These are phyloP conservation scores for Rhabdomys dilectus DNA, from an alignment of 2,113 vertebrate species.

Conservation along the genomic window DNA sequence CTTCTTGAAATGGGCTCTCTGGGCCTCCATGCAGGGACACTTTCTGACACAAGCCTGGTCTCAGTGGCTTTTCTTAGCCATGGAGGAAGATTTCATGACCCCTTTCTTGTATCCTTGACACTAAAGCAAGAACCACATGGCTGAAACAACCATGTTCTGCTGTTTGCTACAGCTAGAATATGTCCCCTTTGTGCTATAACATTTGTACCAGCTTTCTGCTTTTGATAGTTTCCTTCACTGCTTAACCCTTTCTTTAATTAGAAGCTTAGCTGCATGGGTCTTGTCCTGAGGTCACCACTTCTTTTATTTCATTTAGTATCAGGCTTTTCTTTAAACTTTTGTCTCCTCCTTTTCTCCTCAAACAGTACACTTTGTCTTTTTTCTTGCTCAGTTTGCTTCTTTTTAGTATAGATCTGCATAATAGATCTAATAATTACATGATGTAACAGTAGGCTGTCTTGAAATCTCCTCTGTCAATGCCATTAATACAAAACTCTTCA, in stretches of 20 bases:
- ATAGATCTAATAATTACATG: background rate
- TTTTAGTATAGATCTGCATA: background rate
- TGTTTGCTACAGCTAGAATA: background rate
- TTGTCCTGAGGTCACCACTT: background rate
- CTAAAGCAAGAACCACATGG: background rate
- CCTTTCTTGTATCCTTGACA: background rate
- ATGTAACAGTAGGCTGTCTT: background rate
- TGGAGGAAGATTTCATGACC: background rate
- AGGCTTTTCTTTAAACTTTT: background rate
- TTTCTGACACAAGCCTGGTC: background rate
- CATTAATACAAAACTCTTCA: background rate
- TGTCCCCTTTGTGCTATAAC: background rate
- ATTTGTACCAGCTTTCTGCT: background rate
- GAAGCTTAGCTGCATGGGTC: background rate
- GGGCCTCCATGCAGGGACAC: background rate
- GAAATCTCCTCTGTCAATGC: background rate
- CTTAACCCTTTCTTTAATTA: background rate
- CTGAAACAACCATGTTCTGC: background rate
- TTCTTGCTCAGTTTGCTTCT: background rate
- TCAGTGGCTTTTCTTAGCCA: background rate
- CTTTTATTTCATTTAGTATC: background rate
- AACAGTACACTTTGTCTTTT: background rate
- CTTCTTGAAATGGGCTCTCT: background rate
- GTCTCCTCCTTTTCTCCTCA: background rate
- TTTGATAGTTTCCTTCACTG: background rate